Evolutionary conservation across 2,888 invertebrate genomes (phyloP).

Genomic region (Apamea sordens): DNA sequence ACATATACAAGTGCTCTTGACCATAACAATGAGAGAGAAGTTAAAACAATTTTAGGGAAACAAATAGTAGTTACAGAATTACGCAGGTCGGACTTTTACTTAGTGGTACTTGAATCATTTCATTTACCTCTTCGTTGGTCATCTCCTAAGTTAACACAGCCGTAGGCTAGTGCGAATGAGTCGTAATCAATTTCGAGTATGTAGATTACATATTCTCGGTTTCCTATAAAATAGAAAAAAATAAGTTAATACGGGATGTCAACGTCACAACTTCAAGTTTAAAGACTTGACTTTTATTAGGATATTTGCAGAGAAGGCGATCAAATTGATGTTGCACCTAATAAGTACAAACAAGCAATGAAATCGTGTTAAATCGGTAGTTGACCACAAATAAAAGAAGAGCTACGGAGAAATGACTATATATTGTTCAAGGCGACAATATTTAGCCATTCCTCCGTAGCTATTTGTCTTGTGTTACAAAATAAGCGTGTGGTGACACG

Average conservation of each 20-base stretch:
- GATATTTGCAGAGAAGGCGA: not conserved
- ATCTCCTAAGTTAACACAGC: conserved; percentile 86
- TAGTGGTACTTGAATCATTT: conserved; percentile 19
- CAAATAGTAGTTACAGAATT: not conserved
- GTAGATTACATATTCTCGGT: not conserved
- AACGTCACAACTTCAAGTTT: not conserved
- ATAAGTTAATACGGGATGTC: not conserved
- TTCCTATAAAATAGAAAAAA: conserved; percentile 12
- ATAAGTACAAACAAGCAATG: not conserved
- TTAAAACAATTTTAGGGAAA: not conserved
- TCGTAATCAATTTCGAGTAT: conserved; percentile 89
- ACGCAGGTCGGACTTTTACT: not conserved
- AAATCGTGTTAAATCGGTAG: not conserved
- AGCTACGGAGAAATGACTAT: no score
- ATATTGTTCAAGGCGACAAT: not conserved
- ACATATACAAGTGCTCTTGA: not conserved
- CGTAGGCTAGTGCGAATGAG: conserved; percentile 91
- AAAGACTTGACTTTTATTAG: not conserved
- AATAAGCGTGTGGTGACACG: not conserved
- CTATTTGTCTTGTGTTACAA: no score
- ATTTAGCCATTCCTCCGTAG: no score
- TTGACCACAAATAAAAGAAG: not conserved
- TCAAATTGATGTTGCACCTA: not conserved
- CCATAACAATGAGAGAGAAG: rapidly evolving
- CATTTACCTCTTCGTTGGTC: conserved; percentile 80